Evolutionary conservation across 2,113 vertebrate species (phyloP).

Genomic region (Polyodon spathula): DNA sequence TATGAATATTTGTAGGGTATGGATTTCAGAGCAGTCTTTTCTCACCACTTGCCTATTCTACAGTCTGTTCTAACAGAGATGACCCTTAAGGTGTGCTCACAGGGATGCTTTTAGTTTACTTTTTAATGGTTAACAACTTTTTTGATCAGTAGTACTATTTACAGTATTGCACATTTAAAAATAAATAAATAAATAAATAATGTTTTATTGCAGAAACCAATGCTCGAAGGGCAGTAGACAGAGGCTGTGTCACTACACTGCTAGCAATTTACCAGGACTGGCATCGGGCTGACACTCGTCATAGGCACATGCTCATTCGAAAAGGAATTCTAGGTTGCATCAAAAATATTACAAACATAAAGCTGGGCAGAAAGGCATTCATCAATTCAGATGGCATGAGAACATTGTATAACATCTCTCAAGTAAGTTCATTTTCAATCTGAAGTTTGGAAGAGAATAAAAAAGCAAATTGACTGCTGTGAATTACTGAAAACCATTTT

Average conservation of each 20-base stretch:
- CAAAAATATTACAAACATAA: constrained; percentile 86
- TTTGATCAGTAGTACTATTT: too few species aligned
- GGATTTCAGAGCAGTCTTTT: too few species aligned
- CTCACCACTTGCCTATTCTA: too few species aligned
- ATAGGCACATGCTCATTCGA: constrained; percentile 83
- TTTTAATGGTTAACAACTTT: too few species aligned
- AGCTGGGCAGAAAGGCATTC: constrained; percentile 87
- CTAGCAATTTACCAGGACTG: constrained; percentile 85
- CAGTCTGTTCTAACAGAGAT: too few species aligned
- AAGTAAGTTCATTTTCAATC: constrained; percentile 63
- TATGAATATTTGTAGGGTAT: too few species aligned
- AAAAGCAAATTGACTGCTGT: too few species aligned
- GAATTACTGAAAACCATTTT: too few species aligned
- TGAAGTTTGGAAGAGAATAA: too few species aligned
- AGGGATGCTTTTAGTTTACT: too few species aligned
- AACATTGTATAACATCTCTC: constrained; percentile 84
- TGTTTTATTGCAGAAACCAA: constrained; percentile 74
- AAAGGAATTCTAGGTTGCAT: constrained; percentile 88
- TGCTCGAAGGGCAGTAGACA: constrained; percentile 81
- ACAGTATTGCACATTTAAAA: not conserved
- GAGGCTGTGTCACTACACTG: constrained; percentile 71
- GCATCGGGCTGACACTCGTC: constrained; percentile 86
- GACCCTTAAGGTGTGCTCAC: too few species aligned
- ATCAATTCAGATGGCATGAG: constrained; percentile 88
- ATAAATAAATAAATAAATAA: not conserved